phyloP scores from a whole-genome alignment of 2,888 invertebrate species.

The Mesochorus sp. region DNA sequence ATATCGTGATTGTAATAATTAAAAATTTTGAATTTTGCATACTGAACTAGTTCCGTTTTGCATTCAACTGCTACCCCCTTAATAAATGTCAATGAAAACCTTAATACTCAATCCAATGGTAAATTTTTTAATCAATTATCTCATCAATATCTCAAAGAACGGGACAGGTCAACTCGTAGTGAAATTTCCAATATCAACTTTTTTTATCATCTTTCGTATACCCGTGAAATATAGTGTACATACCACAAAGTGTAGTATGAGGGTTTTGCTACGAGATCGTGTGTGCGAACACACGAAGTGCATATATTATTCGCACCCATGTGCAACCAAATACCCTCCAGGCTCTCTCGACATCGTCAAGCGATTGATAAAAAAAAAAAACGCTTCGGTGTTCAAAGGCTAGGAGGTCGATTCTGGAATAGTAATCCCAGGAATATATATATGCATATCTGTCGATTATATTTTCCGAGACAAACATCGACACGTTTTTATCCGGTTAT shows the following conservation, averaged over 20 bases:
- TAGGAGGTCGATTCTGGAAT: constrained; percentile 36
- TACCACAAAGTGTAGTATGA: too few species aligned
- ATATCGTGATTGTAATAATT: too few species aligned
- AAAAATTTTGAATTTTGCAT: too few species aligned
- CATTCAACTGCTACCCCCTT: too few species aligned
- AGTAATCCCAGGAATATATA: constrained; percentile 27
- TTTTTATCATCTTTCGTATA: background rate
- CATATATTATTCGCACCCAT: constrained; percentile 49
- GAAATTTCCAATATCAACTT: background rate
- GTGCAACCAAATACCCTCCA: constrained; percentile 44
- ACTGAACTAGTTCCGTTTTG: too few species aligned
- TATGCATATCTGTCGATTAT: background rate
- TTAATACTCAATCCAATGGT: too few species aligned
- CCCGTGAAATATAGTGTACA: background rate
- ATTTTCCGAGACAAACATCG: background rate
- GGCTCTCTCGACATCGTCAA: constrained; percentile 34
- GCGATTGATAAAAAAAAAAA: constrained; percentile 37
- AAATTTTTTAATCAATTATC: background rate
- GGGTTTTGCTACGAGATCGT: constrained; percentile 2
- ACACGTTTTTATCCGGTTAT: background rate
- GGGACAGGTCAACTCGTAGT: background rate
- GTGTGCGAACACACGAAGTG: constrained; percentile 27
- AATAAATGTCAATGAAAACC: too few species aligned
- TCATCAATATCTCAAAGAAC: background rate
- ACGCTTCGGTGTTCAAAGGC: constrained; percentile 49